Evolutionary conservation across 2,113 vertebrate species (phyloP).

Genomic region (Hemibagrus wyckioides): DNA sequence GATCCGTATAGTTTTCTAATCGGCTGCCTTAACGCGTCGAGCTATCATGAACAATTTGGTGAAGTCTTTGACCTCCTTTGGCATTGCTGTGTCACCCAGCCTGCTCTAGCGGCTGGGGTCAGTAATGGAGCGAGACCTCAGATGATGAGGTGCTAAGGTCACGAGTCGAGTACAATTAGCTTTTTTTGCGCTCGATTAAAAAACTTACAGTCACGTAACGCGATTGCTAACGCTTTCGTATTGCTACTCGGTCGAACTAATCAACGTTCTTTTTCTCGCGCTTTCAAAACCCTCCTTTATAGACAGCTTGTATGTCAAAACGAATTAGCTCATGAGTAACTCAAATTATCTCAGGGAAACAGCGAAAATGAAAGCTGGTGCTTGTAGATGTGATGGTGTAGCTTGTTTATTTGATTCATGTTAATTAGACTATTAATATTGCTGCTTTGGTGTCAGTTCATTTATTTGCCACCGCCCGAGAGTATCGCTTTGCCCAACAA

Average conservation of each 20-base stretch:
- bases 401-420: neutral
- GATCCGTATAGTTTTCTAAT: conserved; percentile 74
- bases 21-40: conserved; percentile 72
- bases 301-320: neutral
- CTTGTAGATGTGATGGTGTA: neutral
- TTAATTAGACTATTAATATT: conserved; percentile 3
- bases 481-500: neutral
- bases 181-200: conserved; percentile 75
- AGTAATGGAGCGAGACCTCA: conserved; percentile 51
- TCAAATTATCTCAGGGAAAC: neutral
- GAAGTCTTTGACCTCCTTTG: conserved; percentile 73
- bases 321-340: neutral
- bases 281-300: neutral
- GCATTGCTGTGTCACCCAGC: conserved; percentile 61
- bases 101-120: conserved; percentile 61
- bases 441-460: neutral
- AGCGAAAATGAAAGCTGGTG: neutral
- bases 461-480: neutral
- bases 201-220: conserved; percentile 67
- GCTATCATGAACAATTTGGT: conserved; percentile 73
- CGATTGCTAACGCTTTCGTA: conserved; percentile 58
- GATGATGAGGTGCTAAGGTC: conserved; percentile 69
- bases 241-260: conserved; percentile 58
- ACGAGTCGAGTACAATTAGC: conserved; percentile 74
- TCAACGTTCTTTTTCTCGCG: conserved; percentile 38